A percentile compares a stretch with the other conserved stretches of the same genome.
phyloP scores from a whole-genome alignment of 1,140 invertebrate species.

The Platorchestia sp. region DNA sequence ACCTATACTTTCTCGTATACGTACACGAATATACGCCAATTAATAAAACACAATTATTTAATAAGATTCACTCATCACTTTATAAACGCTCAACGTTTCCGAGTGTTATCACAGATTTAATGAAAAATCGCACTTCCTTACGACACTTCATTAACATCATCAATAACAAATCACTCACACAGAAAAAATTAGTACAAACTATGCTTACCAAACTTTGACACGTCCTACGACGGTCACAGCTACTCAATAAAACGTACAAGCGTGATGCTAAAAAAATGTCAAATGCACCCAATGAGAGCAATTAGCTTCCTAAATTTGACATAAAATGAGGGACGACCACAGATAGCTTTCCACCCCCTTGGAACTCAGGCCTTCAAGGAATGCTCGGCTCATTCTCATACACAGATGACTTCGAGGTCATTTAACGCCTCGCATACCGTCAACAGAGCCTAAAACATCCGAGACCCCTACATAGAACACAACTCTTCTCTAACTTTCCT shows the following conservation, averaged over 20 bases:
- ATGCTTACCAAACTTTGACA: background rate
- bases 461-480: too few relatives aligned
- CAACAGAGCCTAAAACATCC: background rate
- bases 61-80: too few relatives aligned
- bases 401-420: background rate
- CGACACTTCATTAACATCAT: too few relatives aligned
- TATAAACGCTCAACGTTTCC: too few relatives aligned
- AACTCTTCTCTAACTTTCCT: too few relatives aligned
- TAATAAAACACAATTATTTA: too few relatives aligned
- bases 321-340: background rate
- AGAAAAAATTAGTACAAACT: too few relatives aligned
- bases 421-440: background rate
- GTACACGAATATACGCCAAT: too few relatives aligned
- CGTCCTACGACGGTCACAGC: background rate
- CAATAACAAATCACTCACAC: too few relatives aligned
- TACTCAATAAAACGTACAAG: background rate
- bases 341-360: background rate
- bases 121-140: too few relatives aligned
- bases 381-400: background rate
- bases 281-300: background rate
- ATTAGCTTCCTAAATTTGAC: background rate
- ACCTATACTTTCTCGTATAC: too few relatives aligned
- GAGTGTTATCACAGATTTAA: too few relatives aligned
- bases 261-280: background rate
- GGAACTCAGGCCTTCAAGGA: background rate